Percentiles rank a stretch among this genome's conserved stretches.
Evolutionary conservation across 2,113 vertebrate genomes (phyloP).

Genomic region (Atractosteus spatula): DNA sequence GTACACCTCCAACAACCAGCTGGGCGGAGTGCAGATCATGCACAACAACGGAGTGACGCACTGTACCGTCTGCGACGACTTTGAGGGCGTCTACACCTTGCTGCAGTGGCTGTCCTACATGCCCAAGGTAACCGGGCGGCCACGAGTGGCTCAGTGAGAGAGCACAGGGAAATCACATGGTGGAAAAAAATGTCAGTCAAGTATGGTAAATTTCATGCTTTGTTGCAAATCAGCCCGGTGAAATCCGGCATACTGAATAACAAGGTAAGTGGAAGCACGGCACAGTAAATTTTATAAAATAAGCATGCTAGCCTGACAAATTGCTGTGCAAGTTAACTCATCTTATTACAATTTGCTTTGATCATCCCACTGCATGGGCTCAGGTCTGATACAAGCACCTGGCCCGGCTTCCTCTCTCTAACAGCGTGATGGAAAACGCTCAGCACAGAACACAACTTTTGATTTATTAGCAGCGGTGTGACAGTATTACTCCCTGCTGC

Average conservation of each 20-base stretch:
- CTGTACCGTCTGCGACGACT: conserved; percentile 86
- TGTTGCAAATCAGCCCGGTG: too few species aligned
- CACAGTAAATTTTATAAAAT: background rate
- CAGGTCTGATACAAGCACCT: too few species aligned
- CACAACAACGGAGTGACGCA: conserved; percentile 97
- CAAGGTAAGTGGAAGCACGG: background rate
- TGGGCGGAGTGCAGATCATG: conserved; percentile 97
- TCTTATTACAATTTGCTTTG: too few species aligned
- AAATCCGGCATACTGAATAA: background rate
- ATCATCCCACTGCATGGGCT: too few species aligned
- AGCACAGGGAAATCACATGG: too few species aligned
- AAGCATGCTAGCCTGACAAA: too few species aligned
- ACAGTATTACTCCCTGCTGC: conserved; percentile 49
- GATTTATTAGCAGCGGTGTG: conserved; percentile 65
- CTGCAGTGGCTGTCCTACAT: conserved; percentile 96
- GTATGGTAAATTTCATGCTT: too few species aligned
- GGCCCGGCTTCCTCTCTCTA: too few species aligned
- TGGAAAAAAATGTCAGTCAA: too few species aligned
- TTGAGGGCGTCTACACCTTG: conserved; percentile 88
- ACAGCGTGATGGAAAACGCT: too few species aligned
- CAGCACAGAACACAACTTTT: conserved; percentile 17
- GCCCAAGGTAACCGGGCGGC: conserved; percentile 77
- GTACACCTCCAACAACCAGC: conserved; percentile 97
- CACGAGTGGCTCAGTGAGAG: too few species aligned
- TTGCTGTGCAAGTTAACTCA: too few species aligned